These are phyloP conservation scores for Halcyon smyrnensis DNA, from an alignment of 2,797 vertebrate genomes.

Conservation along the genomic window DNA sequence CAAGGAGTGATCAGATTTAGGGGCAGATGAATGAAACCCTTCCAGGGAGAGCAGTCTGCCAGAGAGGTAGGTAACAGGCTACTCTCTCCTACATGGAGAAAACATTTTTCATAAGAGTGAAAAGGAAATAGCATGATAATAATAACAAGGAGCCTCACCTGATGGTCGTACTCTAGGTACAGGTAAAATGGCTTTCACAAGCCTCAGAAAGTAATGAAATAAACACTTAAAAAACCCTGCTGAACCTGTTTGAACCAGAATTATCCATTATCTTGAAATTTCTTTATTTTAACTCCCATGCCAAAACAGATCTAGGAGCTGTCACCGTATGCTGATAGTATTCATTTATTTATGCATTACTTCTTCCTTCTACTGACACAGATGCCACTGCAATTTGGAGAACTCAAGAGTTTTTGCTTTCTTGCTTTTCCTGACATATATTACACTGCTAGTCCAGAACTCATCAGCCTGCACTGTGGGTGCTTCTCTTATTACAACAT, in stretches of 20 bases:
- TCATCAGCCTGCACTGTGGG: background rate
- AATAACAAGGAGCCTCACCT: background rate
- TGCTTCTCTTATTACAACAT: background rate
- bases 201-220: background rate
- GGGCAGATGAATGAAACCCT: background rate
- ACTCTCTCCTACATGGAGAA: background rate
- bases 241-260: background rate
- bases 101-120: background rate
- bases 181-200: background rate
- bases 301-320: background rate
- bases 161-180: background rate
- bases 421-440: background rate
- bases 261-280: background rate
- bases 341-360: constrained; percentile 9
- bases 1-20: background rate
- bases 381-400: background rate
- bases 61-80: background rate
- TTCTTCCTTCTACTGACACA: constrained; percentile 5
- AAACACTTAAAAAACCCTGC: background rate
- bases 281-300: background rate
- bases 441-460: background rate
- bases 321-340: background rate
- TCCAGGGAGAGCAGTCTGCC: background rate
- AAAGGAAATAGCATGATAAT: background rate
- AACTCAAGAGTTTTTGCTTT: background rate